A percentile compares a stretch with the other conserved stretches of the same genome.
phyloP scores from a whole-genome alignment of 2,113 vertebrate genomes.

The Progne subis region DNA sequence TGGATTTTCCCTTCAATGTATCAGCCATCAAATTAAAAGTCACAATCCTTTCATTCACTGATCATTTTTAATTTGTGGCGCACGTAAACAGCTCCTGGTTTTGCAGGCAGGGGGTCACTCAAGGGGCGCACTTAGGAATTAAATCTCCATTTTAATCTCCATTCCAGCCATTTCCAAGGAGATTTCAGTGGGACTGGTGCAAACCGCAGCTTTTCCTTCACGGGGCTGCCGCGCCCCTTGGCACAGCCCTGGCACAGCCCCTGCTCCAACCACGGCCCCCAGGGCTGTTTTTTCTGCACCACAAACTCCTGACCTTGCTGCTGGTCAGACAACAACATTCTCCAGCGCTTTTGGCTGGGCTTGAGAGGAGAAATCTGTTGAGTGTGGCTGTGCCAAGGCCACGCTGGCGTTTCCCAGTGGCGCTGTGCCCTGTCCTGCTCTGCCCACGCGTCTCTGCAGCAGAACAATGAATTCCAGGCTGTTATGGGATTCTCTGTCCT shows the following conservation, averaged over 20 bases:
- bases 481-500: not conserved
- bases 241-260: not conserved
- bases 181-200: not conserved
- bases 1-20: not conserved
- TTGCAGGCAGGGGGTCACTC: not conserved
- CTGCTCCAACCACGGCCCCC: not conserved
- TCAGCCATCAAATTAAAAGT: not conserved
- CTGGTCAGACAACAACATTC: not conserved
- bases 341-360: not conserved
- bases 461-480: not conserved
- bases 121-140: not conserved
- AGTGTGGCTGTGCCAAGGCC: not conserved
- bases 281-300: not conserved
- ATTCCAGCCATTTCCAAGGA: not conserved
- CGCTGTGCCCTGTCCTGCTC: not conserved
- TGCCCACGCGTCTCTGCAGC: not conserved
- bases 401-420: not conserved
- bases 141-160: not conserved
- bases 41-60: fast-evolving
- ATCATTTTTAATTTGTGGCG: not conserved
- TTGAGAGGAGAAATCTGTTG: not conserved
- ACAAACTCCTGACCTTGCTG: not conserved
- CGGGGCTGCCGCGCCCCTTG: fast-evolving
- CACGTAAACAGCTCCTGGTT: not conserved
- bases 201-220: not conserved